Evolutionary conservation across 2,113 vertebrate species (phyloP), one percentile per base, ranked within the genome.

Genomic region (Indri indri): DNA sequence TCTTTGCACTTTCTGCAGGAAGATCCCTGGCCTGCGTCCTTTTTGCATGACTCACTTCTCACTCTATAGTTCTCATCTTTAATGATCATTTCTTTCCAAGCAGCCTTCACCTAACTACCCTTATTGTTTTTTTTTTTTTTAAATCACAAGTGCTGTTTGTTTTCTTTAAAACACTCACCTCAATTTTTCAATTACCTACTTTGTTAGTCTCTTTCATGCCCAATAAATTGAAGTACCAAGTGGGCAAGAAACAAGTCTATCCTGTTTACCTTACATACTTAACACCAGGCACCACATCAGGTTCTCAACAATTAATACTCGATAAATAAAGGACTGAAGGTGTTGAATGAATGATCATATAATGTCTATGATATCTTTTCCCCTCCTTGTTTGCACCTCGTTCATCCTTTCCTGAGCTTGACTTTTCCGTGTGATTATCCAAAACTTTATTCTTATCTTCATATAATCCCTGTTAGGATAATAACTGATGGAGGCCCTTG

Each of bases 221-320:
- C 2, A 63, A 34, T 54, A 74, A 50, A 54, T 0, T 47, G 34
- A 92, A 81, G 5, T 23, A 12, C 10, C n/a, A 61, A n/a, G 13
- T 76, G 14, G 27, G 14, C 37, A 30, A 47, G 66, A 89, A 68
- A 63, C 1, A 57, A 27, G 23, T 45, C 52, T n/a, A 54, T 8
- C 3, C 40, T 73, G 6, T 45, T 82, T 32, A 34, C 32, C 0
- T 9, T 0, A 2, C 5, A 17, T 2, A 42, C n/a, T 6, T 63
- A 70, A 45, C 12, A 45, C 5, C 27, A 77, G 59, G 8, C 3
- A 83, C 14, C 71, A 8, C 0, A 2, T 50, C n/a, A 2, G 54
- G 18, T 32, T 66, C 20, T 45, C 45, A 10, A 20, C 22, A 42
- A 30, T 8, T n/a, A 42, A 37, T 2, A 8, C 27, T 9, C n/a